Conservation (phyloP, 2,888 invertebrate genomes). For the Helleia helle region DNA sequence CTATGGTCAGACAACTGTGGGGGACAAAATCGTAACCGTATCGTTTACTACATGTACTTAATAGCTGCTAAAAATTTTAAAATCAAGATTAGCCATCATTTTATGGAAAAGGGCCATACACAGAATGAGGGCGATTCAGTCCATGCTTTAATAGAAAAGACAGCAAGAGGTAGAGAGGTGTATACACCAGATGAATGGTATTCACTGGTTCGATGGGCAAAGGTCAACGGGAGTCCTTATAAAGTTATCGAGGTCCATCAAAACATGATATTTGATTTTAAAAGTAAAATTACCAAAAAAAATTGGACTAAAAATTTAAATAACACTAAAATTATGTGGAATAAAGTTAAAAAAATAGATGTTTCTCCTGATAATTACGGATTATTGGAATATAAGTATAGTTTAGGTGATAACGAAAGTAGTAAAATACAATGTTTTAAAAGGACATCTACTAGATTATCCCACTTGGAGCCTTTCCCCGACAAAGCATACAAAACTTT, state of each 20-base stretch:
- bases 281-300: neutral
- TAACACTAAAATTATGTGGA: neutral
- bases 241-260: neutral
- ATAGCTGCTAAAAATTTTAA: too few species aligned
- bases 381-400: too few species aligned
- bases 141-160: slow-evolving; percentile 5
- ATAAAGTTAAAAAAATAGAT: neutral
- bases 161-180: neutral
- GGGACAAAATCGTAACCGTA: too few species aligned
- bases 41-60: neutral
- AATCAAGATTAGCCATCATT: too few species aligned
- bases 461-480: neutral
- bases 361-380: too few species aligned
- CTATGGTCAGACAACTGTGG: neutral
- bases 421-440: neutral
- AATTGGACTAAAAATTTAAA: neutral
- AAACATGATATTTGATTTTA: neutral
- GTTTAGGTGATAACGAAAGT: neutral
- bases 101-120: too few species aligned
- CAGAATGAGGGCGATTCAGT: slow-evolving; percentile 1
- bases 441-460: neutral
- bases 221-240: neutral
- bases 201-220: slow-evolving; percentile 1
- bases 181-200: slow-evolving; percentile 1
- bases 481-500: neutral